Evolutionary conservation across 1,140 invertebrate species (phyloP).

Genomic region (Trichogramma pretiosum): DNA sequence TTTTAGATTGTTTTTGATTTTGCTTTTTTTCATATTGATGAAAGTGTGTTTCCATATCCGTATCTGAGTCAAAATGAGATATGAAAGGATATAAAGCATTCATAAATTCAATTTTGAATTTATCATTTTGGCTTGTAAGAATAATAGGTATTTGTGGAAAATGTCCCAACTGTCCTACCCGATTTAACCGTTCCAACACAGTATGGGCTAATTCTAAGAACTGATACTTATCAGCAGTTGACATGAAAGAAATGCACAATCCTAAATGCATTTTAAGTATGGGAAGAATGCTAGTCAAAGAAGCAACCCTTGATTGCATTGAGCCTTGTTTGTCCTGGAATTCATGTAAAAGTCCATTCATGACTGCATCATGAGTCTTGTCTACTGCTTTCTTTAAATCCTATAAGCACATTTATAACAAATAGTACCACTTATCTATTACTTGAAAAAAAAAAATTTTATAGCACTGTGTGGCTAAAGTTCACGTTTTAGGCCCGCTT

Average conservation of each 20-base stretch:
- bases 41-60: too few species aligned
- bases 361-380: constrained; percentile 55
- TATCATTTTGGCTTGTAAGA: constrained; percentile 46
- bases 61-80: too few species aligned
- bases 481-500: too few species aligned
- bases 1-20: too few species aligned
- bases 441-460: too few species aligned
- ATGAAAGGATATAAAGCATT: constrained; percentile 56
- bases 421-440: too few species aligned
- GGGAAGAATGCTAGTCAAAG: constrained; percentile 53
- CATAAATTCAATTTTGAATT: constrained; percentile 57
- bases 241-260: constrained; percentile 59
- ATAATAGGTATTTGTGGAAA: constrained; percentile 48
- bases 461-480: too few species aligned
- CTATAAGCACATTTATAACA: not conserved
- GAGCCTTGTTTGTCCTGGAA: constrained; percentile 59
- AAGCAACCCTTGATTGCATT: constrained; percentile 51
- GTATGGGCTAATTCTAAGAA: constrained; percentile 61
- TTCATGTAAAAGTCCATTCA: constrained; percentile 58
- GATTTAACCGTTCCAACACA: constrained; percentile 55
- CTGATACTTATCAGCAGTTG: constrained; percentile 61
- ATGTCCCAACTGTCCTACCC: constrained; percentile 59
- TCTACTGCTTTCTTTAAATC: constrained; percentile 54
- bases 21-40: too few species aligned
- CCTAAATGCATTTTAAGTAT: constrained; percentile 59